Percentiles rank a stretch among this genome's conserved stretches.
These are phyloP conservation scores for Atethmia centrago DNA, from an alignment of 2,888 invertebrate species.

Conservation along the genomic window DNA sequence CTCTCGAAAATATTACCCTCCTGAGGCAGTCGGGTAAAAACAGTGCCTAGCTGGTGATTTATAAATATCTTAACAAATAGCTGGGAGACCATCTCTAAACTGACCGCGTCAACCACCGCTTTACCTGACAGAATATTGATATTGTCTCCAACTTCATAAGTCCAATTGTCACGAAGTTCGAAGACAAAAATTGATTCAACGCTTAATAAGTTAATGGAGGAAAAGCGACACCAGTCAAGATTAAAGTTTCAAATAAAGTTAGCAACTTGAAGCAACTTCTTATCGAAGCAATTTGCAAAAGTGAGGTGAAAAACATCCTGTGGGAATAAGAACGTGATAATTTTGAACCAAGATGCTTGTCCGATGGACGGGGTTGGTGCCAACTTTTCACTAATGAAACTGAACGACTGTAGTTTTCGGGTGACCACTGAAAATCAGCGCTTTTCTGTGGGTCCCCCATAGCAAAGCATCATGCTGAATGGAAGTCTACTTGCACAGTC, in stretches of 20 bases:
- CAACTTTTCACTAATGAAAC: too few species aligned
- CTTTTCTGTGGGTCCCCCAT: too few species aligned
- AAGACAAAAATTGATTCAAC: constrained; percentile 65
- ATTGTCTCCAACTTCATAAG: constrained; percentile 14
- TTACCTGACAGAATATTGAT: not conserved
- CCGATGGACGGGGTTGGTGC: constrained; percentile 29
- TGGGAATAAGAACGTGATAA: constrained; percentile 54
- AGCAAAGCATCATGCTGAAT: too few species aligned
- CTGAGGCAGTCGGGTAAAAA: too few species aligned
- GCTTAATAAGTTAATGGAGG: constrained; percentile 63
- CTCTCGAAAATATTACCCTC: too few species aligned
- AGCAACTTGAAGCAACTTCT: constrained; percentile 69
- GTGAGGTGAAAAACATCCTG: constrained; percentile 73
- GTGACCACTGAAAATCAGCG: too few species aligned
- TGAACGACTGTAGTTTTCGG: too few species aligned
- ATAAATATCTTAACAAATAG: not conserved
- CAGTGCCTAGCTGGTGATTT: not conserved
- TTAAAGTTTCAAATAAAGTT: constrained; percentile 77
- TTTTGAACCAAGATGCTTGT: constrained; percentile 41
- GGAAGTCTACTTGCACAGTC: too few species aligned
- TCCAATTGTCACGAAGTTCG: constrained; percentile 56
- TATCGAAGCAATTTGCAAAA: constrained; percentile 76
- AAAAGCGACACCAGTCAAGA: constrained; percentile 66
- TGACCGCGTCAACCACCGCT: not conserved
- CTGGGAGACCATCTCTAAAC: rapidly evolving